These are phyloP conservation scores for Antechinus flavipes DNA, from an alignment of 2,113 vertebrate species.

Conservation along the genomic window DNA sequence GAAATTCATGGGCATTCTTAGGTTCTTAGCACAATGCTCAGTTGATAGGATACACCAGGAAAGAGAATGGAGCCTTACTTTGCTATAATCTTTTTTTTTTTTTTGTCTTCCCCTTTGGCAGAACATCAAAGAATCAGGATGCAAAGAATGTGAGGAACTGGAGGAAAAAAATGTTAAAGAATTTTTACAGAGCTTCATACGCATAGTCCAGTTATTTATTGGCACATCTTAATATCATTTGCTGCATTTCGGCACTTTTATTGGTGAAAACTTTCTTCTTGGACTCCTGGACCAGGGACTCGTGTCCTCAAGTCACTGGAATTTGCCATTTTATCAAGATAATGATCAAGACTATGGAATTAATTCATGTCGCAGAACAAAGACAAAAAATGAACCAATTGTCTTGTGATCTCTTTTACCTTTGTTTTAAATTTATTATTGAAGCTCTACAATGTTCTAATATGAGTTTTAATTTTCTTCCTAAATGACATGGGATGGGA, in stretches of 20 bases:
- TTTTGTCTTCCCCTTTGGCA: conserved; percentile 62
- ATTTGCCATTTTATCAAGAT: not conserved
- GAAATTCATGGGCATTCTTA: not conserved
- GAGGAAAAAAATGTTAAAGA: conserved; percentile 84
- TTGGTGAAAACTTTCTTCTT: not conserved
- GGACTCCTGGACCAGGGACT: not conserved
- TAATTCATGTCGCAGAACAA: conserved; percentile 3
- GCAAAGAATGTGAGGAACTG: conserved; percentile 87
- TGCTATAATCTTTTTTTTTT: conserved; percentile 22
- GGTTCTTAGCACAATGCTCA: not conserved
- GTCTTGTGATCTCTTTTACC: not conserved
- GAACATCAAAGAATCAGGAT: conserved; percentile 74
- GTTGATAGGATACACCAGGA: not conserved
- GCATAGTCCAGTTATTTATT: conserved; percentile 63
- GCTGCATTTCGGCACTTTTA: not conserved
- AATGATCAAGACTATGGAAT: not conserved
- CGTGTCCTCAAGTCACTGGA: not conserved
- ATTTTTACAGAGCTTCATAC: conserved; percentile 81
- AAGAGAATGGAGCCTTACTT: not conserved
- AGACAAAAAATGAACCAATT: conserved; percentile 14
- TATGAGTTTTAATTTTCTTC: not conserved
- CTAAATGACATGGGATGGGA: not conserved
- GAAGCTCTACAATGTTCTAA: conserved; percentile 51
- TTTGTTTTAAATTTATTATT: conserved; percentile 78
- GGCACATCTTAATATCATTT: conserved; percentile 4